These are phyloP conservation scores for Strix uralensis DNA, from an alignment of 2,113 vertebrate species.

Conservation along the genomic window DNA sequence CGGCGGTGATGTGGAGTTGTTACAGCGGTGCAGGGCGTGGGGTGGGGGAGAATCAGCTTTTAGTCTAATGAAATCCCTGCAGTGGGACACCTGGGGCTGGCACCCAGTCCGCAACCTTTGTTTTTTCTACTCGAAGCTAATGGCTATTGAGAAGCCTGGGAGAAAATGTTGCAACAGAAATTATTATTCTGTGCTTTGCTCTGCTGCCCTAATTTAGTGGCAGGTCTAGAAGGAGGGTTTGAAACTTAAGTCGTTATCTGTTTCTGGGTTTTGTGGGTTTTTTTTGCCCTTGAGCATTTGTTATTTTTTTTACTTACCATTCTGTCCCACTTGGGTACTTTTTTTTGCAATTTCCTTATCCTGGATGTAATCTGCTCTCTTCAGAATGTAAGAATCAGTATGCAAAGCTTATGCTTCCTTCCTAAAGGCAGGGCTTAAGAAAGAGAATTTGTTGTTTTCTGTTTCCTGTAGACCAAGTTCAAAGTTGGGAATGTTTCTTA, in stretches of 20 bases:
- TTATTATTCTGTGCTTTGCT: background rate
- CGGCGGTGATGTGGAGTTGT: background rate
- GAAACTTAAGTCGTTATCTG: background rate
- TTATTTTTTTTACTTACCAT: constrained; percentile 19
- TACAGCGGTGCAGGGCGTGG: fast-evolving
- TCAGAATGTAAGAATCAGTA: constrained; percentile 44
- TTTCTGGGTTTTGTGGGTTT: background rate
- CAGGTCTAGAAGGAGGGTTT: background rate
- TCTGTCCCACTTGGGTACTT: background rate
- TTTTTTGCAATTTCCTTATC: constrained; percentile 42
- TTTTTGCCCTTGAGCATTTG: background rate
- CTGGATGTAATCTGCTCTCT: constrained; percentile 55
- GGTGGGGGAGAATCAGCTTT: background rate
- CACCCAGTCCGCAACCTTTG: background rate
- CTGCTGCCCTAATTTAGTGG: background rate
- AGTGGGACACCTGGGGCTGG: background rate
- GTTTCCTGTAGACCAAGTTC: background rate
- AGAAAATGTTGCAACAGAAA: background rate
- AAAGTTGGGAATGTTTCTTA: constrained; percentile 35
- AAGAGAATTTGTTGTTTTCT: constrained; percentile 24
- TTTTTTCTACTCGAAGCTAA: background rate
- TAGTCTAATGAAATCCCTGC: fast-evolving
- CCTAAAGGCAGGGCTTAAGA: constrained; percentile 57
- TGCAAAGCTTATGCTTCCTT: constrained; percentile 55
- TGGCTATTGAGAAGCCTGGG: background rate